Evolutionary conservation across 2,888 invertebrate genomes (phyloP), one percentile per base, ranked within the genome.

Genomic region (Pammene fasciana): DNA sequence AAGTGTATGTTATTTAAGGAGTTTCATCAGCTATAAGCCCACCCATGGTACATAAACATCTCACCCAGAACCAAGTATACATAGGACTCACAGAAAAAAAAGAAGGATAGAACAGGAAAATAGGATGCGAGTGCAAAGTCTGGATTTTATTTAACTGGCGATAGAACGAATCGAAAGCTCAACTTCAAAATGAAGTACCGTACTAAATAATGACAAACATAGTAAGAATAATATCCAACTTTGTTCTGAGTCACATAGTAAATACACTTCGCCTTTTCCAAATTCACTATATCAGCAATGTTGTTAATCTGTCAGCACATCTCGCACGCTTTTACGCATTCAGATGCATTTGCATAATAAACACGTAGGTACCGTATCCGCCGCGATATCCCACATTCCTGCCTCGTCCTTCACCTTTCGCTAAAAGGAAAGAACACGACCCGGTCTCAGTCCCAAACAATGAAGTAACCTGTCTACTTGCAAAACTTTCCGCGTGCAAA

Each of bases 381-480:
- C 38, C 41, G 50, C 76, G 79, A 80, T 84, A 84, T 84, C 81
- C 83, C 79, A 78, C 82, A 86, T 85, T 83, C 82, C 85, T 73
- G 73, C 70, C 45, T 75, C 76, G 86, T 86, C 90, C 91, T 90
- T 90, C 90, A 89, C 90, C 88, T 90, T 89, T 90, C 77, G 75
- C 75, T 78, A 82, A 84, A n/a, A 80, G 85, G 86, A 85, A 86
- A 84, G 85, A 83, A 83, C 79, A 79, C 79, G 83, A 82, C 78
- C 78, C 79, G 84, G 79, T 82, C 82, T 81, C 80, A 82, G 80
- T 82, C 82, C 81, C 81, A 82, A 81, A 87, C 86, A 86, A 84
- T 86, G 83, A 79, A 72, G 66, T 80, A 75, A 79, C 78, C 77
- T 79, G 78, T 80, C 78, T 80, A 82, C 84, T 89, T 87, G 82